phyloP scores from a whole-genome alignment of 2,113 vertebrate species.

The Anhinga rufa region DNA sequence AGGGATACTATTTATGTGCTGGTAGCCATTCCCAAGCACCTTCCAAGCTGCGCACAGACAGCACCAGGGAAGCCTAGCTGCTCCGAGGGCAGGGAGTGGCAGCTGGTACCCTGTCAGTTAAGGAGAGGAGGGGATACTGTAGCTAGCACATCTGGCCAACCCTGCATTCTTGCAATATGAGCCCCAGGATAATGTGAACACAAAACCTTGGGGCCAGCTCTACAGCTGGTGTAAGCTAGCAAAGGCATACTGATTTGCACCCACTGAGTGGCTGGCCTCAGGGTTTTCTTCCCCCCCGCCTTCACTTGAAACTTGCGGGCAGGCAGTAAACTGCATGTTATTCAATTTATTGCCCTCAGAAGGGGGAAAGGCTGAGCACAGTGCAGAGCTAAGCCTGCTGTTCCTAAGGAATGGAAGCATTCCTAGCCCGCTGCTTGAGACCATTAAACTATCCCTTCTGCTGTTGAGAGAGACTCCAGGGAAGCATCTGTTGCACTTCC shows the following conservation, averaged over 20 bases:
- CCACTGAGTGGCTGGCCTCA: background rate
- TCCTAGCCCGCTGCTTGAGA: background rate
- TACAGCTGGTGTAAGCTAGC: conserved; percentile 24
- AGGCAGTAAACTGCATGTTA: background rate
- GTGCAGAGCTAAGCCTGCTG: background rate
- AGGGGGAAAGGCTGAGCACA: background rate
- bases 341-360: background rate
- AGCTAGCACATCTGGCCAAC: conserved; percentile 50
- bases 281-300: background rate
- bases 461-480: background rate
- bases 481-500: background rate
- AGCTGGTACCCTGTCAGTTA: background rate
- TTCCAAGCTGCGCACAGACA: background rate
- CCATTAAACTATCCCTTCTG: background rate
- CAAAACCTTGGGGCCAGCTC: conserved; percentile 14
- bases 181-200: conserved; percentile 30
- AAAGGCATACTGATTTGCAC: conserved; percentile 11
- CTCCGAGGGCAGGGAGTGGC: background rate
- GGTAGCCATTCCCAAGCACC: background rate
- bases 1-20: background rate
- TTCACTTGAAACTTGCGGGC: background rate
- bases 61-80: background rate
- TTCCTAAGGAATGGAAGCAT: background rate
- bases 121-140: background rate
- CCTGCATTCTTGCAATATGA: conserved; percentile 48